Evolutionary conservation across 2,888 invertebrate genomes (phyloP).

Genomic region (Tortrix viridana): DNA sequence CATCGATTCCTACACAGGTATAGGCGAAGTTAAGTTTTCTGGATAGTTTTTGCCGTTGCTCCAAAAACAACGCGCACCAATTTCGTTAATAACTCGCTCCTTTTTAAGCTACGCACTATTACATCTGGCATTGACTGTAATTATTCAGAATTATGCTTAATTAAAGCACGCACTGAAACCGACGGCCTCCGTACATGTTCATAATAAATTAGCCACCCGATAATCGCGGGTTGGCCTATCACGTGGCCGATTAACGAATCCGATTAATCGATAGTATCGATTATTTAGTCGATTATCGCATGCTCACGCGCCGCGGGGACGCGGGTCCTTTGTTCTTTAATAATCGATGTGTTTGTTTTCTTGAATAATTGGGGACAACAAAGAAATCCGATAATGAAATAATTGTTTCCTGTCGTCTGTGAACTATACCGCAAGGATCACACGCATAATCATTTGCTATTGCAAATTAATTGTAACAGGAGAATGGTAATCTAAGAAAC

Average conservation of each 20-base stretch:
- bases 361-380: conserved; percentile 24
- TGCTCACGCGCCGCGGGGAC: conserved; percentile 18
- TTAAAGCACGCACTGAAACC: conserved; percentile 23
- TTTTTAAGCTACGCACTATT: neutral
- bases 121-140: conserved; percentile 12
- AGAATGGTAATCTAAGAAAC: too few relatives aligned
- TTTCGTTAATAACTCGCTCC: conserved; percentile 3
- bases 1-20: too few relatives aligned
- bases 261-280: conserved; percentile 34
- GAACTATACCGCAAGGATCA: conserved; percentile 9
- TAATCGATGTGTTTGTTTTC: conserved; percentile 35
- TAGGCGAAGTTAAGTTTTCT: too few relatives aligned
- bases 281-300: conserved; percentile 25
- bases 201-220: conserved; percentile 26
- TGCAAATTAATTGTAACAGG: neutral
- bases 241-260: conserved; percentile 33
- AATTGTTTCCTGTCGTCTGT: conserved; percentile 22
- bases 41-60: too few relatives aligned
- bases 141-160: conserved; percentile 34
- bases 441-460: neutral
- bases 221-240: conserved; percentile 37
- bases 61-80: too few relatives aligned
- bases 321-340: conserved; percentile 20
- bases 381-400: conserved; percentile 18
- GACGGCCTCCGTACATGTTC: conserved; percentile 22